Evolutionary conservation across 2,113 vertebrate species (phyloP).

Genomic region (Chunga burmeisteri): DNA sequence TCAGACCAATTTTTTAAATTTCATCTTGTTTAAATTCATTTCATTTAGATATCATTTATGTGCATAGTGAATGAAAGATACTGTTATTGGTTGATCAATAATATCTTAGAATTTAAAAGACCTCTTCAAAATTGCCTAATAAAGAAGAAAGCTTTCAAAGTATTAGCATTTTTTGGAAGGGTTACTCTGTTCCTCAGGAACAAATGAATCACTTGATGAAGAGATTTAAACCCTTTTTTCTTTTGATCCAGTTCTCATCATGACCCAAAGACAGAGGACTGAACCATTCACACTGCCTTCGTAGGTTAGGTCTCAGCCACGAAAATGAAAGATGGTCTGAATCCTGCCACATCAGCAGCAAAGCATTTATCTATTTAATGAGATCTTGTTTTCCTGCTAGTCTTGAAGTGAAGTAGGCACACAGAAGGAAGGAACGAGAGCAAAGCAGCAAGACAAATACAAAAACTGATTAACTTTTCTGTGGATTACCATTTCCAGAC

Average conservation of each 20-base stretch:
- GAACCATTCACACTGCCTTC: not conserved
- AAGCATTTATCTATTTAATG: not conserved
- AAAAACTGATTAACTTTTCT: not conserved
- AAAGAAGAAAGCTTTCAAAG: not conserved
- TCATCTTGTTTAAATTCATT: not conserved
- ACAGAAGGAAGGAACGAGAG: not conserved
- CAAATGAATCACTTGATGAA: not conserved
- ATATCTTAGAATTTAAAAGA: not conserved
- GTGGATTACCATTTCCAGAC: not conserved
- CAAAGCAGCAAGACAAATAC: not conserved
- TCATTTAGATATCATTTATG: not conserved
- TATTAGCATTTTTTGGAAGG: not conserved
- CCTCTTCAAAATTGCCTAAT: not conserved
- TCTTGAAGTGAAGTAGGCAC: not conserved
- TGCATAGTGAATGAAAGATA: not conserved
- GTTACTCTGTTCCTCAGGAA: not conserved
- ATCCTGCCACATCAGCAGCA: not conserved
- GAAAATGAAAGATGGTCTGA: not conserved
- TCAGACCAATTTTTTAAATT: not conserved
- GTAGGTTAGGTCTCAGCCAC: not conserved
- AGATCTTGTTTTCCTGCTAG: not conserved
- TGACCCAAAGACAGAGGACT: not conserved
- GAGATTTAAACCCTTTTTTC: not conserved
- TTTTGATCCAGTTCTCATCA: not conserved
- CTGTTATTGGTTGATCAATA: not conserved